Percentiles rank a stretch among this genome's conserved stretches.
Evolutionary conservation across 92 coral and sea anemone species (phyloP).

Genomic region (Anthopleura xanthogrammica): DNA sequence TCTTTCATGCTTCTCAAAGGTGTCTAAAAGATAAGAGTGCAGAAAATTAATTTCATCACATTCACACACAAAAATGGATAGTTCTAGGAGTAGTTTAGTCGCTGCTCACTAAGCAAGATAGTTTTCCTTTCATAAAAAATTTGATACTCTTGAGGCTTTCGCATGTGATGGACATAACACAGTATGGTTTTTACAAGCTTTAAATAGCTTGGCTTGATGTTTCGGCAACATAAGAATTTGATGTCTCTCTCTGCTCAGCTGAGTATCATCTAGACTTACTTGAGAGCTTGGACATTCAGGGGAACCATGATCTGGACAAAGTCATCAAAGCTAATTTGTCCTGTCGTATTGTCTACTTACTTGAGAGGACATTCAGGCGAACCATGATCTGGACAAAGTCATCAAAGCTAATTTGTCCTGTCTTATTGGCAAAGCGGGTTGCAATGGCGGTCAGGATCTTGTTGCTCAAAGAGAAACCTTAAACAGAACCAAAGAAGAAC

Average conservation of each 20-base stretch:
- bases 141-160: no score
- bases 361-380: constrained; percentile 61
- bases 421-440: constrained; percentile 83
- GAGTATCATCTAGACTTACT: constrained; percentile 61
- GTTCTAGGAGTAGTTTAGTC: background rate
- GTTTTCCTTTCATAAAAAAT: no score
- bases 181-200: no score
- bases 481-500: background rate
- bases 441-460: constrained; percentile 56
- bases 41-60: background rate
- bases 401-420: constrained; percentile 68
- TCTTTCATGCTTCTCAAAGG: constrained; percentile 36
- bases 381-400: constrained; percentile 83
- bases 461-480: constrained; percentile 70
- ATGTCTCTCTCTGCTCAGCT: no score
- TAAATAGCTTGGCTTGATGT: no score
- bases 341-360: constrained; percentile 76
- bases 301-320: constrained; percentile 82
- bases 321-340: constrained; percentile 71
- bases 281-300: constrained; percentile 48
- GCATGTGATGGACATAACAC: no score
- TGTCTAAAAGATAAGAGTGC: constrained; percentile 25
- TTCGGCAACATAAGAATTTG: no score
- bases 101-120: background rate
- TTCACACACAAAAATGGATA: background rate